phyloP scores from a whole-genome alignment of 2,113 vertebrate genomes.

The Zosterops pallidus region DNA sequence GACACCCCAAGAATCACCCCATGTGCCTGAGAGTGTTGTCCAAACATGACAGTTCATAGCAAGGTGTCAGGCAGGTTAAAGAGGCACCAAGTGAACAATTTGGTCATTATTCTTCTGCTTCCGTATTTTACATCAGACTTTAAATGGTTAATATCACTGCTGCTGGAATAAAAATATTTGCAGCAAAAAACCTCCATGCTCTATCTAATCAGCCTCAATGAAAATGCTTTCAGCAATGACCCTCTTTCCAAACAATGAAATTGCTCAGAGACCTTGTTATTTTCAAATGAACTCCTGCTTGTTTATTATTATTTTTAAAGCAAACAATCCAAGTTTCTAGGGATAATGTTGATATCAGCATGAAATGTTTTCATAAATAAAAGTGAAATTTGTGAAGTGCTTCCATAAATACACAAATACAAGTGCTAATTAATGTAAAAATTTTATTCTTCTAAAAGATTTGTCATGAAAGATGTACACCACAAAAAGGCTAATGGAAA shows the following conservation, averaged over 20 bases:
- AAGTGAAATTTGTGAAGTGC: conserved; percentile 14
- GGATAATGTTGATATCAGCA: conserved; percentile 1
- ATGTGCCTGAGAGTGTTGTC: background rate
- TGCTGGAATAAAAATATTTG: conserved; percentile 8
- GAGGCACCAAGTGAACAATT: background rate
- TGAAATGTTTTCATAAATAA: conserved; percentile 44
- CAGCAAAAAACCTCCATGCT: background rate
- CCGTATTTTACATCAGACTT: background rate
- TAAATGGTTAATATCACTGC: background rate
- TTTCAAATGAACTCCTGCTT: conserved; percentile 47
- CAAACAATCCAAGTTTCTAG: conserved; percentile 29
- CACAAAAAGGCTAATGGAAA: background rate
- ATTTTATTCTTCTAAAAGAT: background rate
- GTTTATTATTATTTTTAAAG: conserved; percentile 37
- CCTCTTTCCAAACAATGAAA: conserved; percentile 50
- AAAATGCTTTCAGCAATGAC: conserved; percentile 45
- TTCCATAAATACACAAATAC: background rate
- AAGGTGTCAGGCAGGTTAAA: background rate
- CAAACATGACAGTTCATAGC: background rate
- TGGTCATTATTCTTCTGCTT: background rate
- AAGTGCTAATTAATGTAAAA: conserved; percentile 27
- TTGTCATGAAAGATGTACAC: background rate
- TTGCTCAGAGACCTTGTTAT: conserved; percentile 52
- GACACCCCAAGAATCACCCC: background rate
- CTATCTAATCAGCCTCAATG: conserved; percentile 30